Evolutionary conservation across 2,797 vertebrate species (phyloP).

Genomic region (Rhinoraja longicauda): DNA sequence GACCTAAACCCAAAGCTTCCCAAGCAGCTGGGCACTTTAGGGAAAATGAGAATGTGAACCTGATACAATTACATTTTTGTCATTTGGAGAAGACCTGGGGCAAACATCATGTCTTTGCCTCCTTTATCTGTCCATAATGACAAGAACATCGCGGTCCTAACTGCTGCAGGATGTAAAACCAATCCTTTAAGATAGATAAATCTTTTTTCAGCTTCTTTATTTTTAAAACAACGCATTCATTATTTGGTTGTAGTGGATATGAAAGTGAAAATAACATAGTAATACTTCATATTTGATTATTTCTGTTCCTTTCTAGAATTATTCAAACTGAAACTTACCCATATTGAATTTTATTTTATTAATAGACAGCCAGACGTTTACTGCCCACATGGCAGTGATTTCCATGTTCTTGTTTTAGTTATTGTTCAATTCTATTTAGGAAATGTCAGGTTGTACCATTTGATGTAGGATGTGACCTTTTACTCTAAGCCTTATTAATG

Average conservation of each 20-base stretch:
- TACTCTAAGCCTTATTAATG: constrained; percentile 1
- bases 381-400: neutral
- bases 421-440: constrained; percentile 18
- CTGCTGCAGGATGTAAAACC: neutral
- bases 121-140: neutral
- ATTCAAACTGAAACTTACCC: neutral
- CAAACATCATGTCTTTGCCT: neutral
- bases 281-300: neutral
- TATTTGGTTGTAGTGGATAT: neutral
- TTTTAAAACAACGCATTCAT: neutral
- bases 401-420: neutral
- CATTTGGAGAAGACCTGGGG: neutral
- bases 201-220: neutral
- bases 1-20: neutral
- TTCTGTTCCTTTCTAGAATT: neutral
- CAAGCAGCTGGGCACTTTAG: neutral
- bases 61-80: neutral
- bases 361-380: neutral
- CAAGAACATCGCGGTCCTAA: neutral
- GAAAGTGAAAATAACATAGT: neutral
- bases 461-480: constrained; percentile 35
- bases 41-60: neutral
- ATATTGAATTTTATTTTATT: neutral
- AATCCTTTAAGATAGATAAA: neutral
- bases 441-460: constrained; percentile 27